Percentiles rank a stretch among this genome's conserved stretches.
These are phyloP conservation scores for Papilio elwesi DNA, from an alignment of 2,888 invertebrate genomes.

Conservation along the genomic window DNA sequence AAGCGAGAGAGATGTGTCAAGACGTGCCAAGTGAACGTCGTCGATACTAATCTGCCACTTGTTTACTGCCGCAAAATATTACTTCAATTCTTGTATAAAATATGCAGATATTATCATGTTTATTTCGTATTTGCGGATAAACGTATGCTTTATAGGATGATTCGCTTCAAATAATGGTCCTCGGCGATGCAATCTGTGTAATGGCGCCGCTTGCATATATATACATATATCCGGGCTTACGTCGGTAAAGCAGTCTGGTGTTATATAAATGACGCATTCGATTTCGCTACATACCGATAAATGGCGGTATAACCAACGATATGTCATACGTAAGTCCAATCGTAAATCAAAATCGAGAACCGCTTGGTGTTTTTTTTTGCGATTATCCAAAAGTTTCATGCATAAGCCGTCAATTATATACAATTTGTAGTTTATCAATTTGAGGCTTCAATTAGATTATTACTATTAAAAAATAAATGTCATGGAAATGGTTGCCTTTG, in stretches of 20 bases:
- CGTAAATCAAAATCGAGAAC: neutral
- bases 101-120: no score
- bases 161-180: no score
- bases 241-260: constrained; percentile 9
- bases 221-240: no score
- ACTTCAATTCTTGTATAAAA: no score
- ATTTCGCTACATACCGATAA: neutral
- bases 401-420: constrained; percentile 1
- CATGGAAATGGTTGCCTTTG: constrained; percentile 1
- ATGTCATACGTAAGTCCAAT: neutral
- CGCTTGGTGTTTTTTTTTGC: neutral
- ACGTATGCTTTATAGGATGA: no score
- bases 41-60: no score
- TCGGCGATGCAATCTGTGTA: no score
- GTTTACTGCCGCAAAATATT: no score
- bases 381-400: neutral
- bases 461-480: neutral
- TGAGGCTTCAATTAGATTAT: neutral
- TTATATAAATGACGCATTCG: neutral
- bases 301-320: neutral
- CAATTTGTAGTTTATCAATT: neutral
- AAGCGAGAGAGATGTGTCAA: no score
- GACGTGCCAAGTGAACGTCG: no score
- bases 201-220: no score
- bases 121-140: no score